Evolutionary conservation across 2,888 invertebrate genomes (phyloP), one percentile per base, ranked within the genome.

Genomic region (Acleris cristana): DNA sequence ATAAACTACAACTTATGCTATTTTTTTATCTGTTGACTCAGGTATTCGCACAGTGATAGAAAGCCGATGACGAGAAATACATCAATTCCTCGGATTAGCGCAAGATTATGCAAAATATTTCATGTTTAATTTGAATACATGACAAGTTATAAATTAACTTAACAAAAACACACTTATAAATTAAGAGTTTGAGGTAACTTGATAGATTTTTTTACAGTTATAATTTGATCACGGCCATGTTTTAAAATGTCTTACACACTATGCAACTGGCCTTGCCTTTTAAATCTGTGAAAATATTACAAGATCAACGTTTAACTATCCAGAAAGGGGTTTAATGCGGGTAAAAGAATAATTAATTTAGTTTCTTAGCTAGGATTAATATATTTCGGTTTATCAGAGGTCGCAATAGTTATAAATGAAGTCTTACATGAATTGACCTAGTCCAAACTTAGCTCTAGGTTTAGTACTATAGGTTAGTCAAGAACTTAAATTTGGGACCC

Each of bases 41-140:
- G 30, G 4, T 54, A 60, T 51, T n/a, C 23, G 12, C 23, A 26
- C n/a, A 7, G 18, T 53, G 44, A 49, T 65, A 52, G 66, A 66
- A 56, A 66, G 61, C 45, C 30, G 45, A n/a, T 57, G 61, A 66
- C 19, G 56, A 57, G 56, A 21, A 21, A 57, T 66, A 61, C 14
- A 62, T 61, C 55, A 57, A 49, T 49, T 34, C 30, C 48, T 45
- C 66, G 65, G 44, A 55, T 63, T 44, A 61, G 45, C 18, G 57
- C 30, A 21, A 21, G 66, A 61, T 66, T 66, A 66, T 66, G 66
- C 61, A 56, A 65, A 65, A 60, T 44, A 56, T 56, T 49, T 40
- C 49, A 55, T 62, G 56, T 61, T 44, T 18, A 51, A 65, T 65
- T 19, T 61, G 56, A 45, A 52, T 65, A 60, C 56, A 55, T 55